Percentiles rank a stretch among this genome's conserved stretches.
Conservation (phyloP, 2,113 vertebrate genomes). For the Emydocephalus ijimae region DNA sequence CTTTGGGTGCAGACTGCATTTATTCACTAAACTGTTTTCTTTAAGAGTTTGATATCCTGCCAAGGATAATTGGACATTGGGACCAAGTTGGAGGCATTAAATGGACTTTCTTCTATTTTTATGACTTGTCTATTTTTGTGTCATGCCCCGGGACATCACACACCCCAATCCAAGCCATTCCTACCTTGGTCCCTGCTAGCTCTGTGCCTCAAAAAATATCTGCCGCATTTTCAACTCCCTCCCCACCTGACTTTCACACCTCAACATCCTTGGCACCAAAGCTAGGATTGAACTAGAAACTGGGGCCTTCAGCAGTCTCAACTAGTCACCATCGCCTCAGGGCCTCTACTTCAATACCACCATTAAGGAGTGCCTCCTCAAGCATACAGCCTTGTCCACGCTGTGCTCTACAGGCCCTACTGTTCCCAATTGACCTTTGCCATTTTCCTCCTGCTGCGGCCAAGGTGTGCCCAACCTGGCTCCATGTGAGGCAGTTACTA, state of each 20-base stretch:
- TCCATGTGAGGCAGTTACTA: not conserved
- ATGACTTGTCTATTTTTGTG: too few relatives aligned
- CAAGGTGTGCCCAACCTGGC: not conserved
- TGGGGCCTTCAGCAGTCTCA: not conserved
- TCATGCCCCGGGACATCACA: too few relatives aligned
- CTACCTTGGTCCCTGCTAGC: not conserved
- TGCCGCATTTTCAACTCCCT: not conserved
- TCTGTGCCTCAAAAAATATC: not conserved
- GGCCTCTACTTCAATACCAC: not conserved
- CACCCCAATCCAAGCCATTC: not conserved
- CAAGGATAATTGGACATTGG: too few relatives aligned
- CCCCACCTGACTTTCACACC: not conserved
- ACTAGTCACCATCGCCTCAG: not conserved
- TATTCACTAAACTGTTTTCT: too few relatives aligned
- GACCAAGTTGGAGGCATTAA: too few relatives aligned
- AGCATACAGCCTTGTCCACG: not conserved
- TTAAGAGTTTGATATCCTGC: too few relatives aligned
- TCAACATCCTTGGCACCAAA: not conserved
- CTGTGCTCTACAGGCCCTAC: not conserved
- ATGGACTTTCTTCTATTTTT: too few relatives aligned
- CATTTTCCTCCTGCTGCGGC: not conserved
- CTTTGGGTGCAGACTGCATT: too few relatives aligned
- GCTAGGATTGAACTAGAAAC: too few relatives aligned
- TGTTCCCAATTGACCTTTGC: not conserved
- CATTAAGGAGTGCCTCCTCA: too few relatives aligned